Percentiles rank a stretch among this genome's conserved stretches.
phyloP scores from a whole-genome alignment of 2,113 vertebrate genomes.

The Festucalex cinctus region DNA sequence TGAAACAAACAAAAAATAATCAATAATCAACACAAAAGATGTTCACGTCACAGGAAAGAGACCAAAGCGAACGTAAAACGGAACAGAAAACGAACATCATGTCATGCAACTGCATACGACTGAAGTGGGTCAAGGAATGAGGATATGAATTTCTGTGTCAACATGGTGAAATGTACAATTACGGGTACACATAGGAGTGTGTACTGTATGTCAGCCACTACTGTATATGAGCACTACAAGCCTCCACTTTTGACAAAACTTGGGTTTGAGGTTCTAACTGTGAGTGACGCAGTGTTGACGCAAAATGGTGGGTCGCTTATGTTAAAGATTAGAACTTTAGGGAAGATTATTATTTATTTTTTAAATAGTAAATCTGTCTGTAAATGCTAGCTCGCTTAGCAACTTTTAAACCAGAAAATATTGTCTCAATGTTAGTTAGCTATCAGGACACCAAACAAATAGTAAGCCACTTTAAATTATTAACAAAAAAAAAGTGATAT shows the following conservation, averaged over 20 bases:
- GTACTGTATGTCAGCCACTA: conserved; percentile 48
- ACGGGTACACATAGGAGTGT: conserved; percentile 54
- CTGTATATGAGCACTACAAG: conserved; percentile 38
- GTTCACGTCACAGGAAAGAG: conserved; percentile 56
- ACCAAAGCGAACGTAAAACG: conserved; percentile 54
- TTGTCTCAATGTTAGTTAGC: background rate
- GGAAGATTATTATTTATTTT: too few species aligned
- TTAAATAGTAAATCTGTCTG: background rate
- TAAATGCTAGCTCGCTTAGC: background rate
- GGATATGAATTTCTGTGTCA: conserved; percentile 95
- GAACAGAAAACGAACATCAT: conserved; percentile 49
- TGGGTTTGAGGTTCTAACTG: conserved; percentile 46
- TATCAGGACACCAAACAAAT: background rate
- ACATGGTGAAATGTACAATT: conserved; percentile 75
- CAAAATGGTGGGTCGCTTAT: too few species aligned
- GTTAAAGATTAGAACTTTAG: too few species aligned
- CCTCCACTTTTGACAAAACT: conserved; percentile 49
- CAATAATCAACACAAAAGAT: conserved; percentile 63
- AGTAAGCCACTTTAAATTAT: background rate
- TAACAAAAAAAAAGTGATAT: background rate
- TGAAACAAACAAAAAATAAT: conserved; percentile 31
- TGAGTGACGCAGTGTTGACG: background rate
- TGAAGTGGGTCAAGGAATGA: conserved; percentile 78
- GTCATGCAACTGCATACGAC: conserved; percentile 78
- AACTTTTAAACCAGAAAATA: background rate